Evolutionary conservation across 2,888 invertebrate genomes (phyloP).

Genomic region (Oscheius onirici): DNA sequence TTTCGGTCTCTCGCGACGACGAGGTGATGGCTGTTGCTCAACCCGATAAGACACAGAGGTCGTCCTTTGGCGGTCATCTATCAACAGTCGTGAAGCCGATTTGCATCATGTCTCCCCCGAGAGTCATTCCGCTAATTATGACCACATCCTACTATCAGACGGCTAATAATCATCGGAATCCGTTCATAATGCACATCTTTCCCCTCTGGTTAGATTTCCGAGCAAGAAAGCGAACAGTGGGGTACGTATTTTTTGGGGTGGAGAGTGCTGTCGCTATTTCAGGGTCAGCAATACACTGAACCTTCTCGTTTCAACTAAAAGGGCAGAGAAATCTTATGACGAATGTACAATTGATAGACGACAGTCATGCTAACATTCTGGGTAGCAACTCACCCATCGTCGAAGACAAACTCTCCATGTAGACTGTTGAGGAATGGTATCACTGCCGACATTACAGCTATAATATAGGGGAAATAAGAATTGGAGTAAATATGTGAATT

Average conservation of each 20-base stretch:
- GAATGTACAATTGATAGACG: too few relatives aligned
- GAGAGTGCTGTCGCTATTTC: too few relatives aligned
- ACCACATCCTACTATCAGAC: too few relatives aligned
- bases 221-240: too few relatives aligned
- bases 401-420: conserved; percentile 52
- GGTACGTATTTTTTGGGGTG: too few relatives aligned
- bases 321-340: too few relatives aligned
- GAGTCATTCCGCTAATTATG: conserved; percentile 27
- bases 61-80: conserved; percentile 32
- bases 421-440: conserved; percentile 40
- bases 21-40: conserved; percentile 20
- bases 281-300: too few relatives aligned
- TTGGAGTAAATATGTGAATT: background rate
- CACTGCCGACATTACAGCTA: conserved; percentile 34
- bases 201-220: too few relatives aligned
- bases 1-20: conserved; percentile 11
- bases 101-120: conserved; percentile 19
- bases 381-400: conserved; percentile 48
- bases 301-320: too few relatives aligned
- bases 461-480: background rate
- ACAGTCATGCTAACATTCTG: too few relatives aligned
- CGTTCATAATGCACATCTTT: too few relatives aligned
- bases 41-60: conserved; percentile 8
- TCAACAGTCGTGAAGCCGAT: conserved; percentile 31
- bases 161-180: too few relatives aligned